Base-by-base conservation (phyloP, 2,888 invertebrate species). In the Elegia similella region DNA sequence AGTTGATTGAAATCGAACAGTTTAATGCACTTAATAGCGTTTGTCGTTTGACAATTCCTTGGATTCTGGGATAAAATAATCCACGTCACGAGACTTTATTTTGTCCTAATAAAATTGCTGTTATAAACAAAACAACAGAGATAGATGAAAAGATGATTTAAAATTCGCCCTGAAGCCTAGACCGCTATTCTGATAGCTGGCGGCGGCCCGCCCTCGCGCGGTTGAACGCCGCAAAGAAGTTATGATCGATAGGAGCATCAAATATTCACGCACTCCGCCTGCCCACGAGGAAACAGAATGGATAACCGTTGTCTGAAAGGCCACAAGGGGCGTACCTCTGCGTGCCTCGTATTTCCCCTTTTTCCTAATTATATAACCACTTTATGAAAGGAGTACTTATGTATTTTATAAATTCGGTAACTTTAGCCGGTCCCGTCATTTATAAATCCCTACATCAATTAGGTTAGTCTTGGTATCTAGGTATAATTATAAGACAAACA, bases 231-330 rank as follows among this genome's bases (percentile, higher is more conserved):
- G 75, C 81, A 82, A 86, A 86, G 84, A 84, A 87, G 80, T 87
- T 86, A 89, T 90, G 85, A 89, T 90, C 89, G 88, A 90, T 90
- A 87, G 80, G 67, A 76, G 63, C 86, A 90, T 90, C 82, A 90
- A 90, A 89, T 89, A 90, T 90, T 90, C 82, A 89, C 74, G 76
- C 74, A 72, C 68, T 70, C 72, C 71, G 73, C 73, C 81, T 78
- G 73, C 82, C 81, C 77, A 72, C 76, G 75, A 83, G 80, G 82
- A 83, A 87, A 80, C 78, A 76, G 73, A 84, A 86, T 83, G 80
- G 83, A 82, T 84, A 82, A 84, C 82, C 77, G 82, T 79, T 80
- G 84, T 80, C 82, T 83, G 77, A 87, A 86, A 86, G 80, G 86
- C 82, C 86, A 78, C 83, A 69, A 75, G 82, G 83, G 84, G 82